Conservation (phyloP, 1,140 invertebrate species). For the Listronotus oregonensis region DNA sequence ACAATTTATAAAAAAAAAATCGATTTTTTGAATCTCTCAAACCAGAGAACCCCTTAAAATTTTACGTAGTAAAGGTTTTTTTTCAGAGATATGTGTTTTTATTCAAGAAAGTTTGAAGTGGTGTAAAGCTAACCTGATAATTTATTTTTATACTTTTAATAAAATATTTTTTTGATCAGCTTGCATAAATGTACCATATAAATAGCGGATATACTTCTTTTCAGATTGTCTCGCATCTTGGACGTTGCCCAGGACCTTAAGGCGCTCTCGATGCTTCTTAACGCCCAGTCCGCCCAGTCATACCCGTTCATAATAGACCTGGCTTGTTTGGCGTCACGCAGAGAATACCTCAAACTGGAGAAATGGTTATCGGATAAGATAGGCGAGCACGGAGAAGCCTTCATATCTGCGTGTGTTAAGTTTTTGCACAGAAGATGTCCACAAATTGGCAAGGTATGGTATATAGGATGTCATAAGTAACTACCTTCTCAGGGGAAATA, state of each 20-base stretch:
- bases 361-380: conserved; percentile 98
- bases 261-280: conserved; percentile 90
- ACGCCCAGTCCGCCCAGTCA: conserved; percentile 85
- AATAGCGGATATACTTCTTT: background rate
- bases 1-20: too few relatives aligned
- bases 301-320: conserved; percentile 97
- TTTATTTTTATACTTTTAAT: too few relatives aligned
- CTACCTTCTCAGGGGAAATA: too few relatives aligned
- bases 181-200: too few relatives aligned
- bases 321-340: conserved; percentile 91
- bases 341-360: conserved; percentile 97
- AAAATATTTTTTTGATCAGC: too few relatives aligned
- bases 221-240: conserved; percentile 86
- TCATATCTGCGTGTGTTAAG: conserved; percentile 83
- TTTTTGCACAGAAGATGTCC: conserved; percentile 86
- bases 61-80: too few relatives aligned
- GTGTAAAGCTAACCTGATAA: too few relatives aligned
- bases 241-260: conserved; percentile 98
- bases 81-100: too few relatives aligned
- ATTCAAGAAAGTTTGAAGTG: too few relatives aligned
- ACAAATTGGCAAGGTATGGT: conserved; percentile 72
- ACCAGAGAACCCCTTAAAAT: too few relatives aligned
- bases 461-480: background rate
- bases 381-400: conserved; percentile 88
- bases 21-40: too few relatives aligned